Evolutionary conservation across 2,888 invertebrate genomes (phyloP).

Genomic region (Hirtodrosophila confusa): DNA sequence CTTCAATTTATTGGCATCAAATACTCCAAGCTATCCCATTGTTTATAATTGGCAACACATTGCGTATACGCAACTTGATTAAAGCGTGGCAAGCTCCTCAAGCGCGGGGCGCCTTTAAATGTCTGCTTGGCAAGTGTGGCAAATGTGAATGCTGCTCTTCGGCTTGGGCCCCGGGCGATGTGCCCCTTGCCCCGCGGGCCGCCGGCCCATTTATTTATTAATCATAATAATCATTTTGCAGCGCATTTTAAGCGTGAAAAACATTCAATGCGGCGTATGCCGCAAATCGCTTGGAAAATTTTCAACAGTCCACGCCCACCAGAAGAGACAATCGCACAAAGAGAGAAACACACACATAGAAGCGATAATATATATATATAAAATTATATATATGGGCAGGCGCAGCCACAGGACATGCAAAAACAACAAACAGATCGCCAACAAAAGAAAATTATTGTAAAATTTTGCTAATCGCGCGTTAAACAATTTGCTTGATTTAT

Average conservation of each 20-base stretch:
- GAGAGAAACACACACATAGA: slow-evolving; percentile 3
- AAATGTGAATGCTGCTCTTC: slow-evolving; percentile 1
- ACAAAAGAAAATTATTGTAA: slow-evolving; percentile 76
- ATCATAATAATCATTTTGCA: slow-evolving; percentile 79
- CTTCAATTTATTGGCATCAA: neutral
- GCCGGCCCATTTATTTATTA: slow-evolving; percentile 72
- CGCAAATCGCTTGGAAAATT: slow-evolving; percentile 77
- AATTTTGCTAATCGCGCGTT: slow-evolving; percentile 80
- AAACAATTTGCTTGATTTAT: slow-evolving; percentile 79
- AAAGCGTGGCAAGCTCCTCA: slow-evolving; percentile 49
- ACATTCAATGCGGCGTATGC: slow-evolving; percentile 79
- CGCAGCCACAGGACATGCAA: slow-evolving; percentile 21
- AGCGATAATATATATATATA: slow-evolving; percentile 1
- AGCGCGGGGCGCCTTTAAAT: slow-evolving; percentile 43
- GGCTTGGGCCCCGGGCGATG: neutral
- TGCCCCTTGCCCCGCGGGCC: neutral
- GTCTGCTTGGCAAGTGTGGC: slow-evolving; percentile 35
- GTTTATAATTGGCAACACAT: slow-evolving; percentile 65
- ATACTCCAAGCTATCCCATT: slow-evolving; percentile 28
- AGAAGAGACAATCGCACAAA: slow-evolving; percentile 41
- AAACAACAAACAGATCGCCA: slow-evolving; percentile 45
- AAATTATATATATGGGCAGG: slow-evolving; percentile 17
- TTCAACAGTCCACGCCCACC: slow-evolving; percentile 49
- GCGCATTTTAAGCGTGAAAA: slow-evolving; percentile 77
- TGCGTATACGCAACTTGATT: slow-evolving; percentile 72